These are phyloP conservation scores for Epicampocera succincta DNA, from an alignment of 2,888 invertebrate genomes.

Conservation along the genomic window DNA sequence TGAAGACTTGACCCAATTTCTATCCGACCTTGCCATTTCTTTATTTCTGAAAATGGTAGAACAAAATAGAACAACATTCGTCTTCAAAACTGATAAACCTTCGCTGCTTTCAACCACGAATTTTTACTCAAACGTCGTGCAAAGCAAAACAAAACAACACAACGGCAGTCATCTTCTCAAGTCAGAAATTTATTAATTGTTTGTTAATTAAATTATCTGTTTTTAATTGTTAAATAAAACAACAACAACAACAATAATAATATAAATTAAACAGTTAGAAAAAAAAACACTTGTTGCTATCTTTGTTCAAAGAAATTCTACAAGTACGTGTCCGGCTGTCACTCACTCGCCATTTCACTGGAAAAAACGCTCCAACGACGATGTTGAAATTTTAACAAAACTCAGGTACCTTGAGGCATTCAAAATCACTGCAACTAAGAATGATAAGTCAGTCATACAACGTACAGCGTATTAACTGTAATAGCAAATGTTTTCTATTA, in stretches of 20 bases:
- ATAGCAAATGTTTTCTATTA: too few species aligned
- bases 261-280: conserved; percentile 10
- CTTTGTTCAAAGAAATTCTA: conserved; percentile 33
- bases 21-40: too few species aligned
- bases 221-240: conserved; percentile 47
- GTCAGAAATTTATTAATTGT: conserved; percentile 46
- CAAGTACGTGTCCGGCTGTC: not conserved
- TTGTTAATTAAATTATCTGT: conserved; percentile 57
- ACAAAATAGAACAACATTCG: too few species aligned
- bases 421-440: not conserved
- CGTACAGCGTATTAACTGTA: too few species aligned
- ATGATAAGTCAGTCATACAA: too few species aligned
- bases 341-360: conserved; percentile 10
- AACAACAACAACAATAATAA: conserved; percentile 5
- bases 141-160: conserved; percentile 1
- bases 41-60: too few species aligned
- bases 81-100: conserved; percentile 1
- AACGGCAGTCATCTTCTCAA: not conserved
- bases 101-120: not conserved
- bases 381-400: conserved; percentile 27
- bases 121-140: not conserved
- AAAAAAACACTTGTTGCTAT: conserved; percentile 37
- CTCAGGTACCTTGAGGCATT: conserved; percentile 27
- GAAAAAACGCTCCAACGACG: not conserved
- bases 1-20: too few species aligned